These are phyloP conservation scores for Noctua fimbriata DNA, from an alignment of 2,888 invertebrate genomes.

Conservation along the genomic window DNA sequence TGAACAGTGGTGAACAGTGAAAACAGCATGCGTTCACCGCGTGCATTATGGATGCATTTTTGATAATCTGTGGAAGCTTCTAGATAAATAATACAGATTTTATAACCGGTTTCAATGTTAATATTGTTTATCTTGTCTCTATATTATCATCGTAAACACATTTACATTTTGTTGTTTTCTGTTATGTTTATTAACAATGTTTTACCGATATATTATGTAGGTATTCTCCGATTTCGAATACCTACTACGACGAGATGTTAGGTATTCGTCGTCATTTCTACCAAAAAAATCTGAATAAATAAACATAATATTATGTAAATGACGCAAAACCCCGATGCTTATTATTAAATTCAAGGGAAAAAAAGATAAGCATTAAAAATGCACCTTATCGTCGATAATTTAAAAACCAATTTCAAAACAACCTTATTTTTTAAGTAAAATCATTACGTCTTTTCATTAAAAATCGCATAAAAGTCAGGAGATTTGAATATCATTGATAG, in stretches of 20 bases:
- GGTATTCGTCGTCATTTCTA: neutral
- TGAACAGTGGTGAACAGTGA: neutral
- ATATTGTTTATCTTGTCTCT: neutral
- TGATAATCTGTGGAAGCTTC: slow-evolving; percentile 4
- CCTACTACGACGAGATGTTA: neutral
- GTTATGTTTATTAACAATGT: neutral
- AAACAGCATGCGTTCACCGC: neutral
- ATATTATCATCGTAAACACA: neutral
- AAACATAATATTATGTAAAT: slow-evolving; percentile 19
- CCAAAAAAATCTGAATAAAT: slow-evolving; percentile 8
- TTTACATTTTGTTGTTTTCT: neutral
- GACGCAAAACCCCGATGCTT: neutral
- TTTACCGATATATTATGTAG: neutral
- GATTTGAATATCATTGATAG: neutral
- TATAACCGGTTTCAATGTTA: slow-evolving; percentile 5
- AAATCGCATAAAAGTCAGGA: neutral
- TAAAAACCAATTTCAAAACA: slow-evolving; percentile 5
- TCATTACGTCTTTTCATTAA: slow-evolving; percentile 10
- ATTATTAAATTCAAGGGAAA: neutral
- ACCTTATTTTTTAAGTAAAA: neutral
- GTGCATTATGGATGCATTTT: slow-evolving; percentile 3
- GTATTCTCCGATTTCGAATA: neutral
- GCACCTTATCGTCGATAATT: neutral
- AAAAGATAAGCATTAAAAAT: neutral
- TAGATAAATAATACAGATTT: neutral